A percentile compares a stretch with the other conserved stretches of the same genome.
These are phyloP conservation scores for Digitonthophagus gazella DNA, from an alignment of 2,888 invertebrate species.

Conservation along the genomic window DNA sequence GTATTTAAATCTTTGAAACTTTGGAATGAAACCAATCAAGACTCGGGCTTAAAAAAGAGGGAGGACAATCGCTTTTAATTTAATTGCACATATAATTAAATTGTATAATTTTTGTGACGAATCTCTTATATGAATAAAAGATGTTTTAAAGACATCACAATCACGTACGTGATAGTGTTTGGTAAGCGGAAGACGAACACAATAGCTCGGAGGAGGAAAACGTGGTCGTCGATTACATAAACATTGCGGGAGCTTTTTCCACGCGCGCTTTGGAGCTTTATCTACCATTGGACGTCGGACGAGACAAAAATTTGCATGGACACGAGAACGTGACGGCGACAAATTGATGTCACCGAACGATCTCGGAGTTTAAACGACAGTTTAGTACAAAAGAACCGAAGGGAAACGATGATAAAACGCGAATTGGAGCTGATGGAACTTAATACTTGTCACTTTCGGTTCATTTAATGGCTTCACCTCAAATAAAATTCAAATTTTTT, in stretches of 20 bases:
- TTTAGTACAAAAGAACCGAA: neutral
- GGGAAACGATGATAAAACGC: neutral
- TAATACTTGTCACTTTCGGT: neutral
- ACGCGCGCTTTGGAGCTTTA: neutral
- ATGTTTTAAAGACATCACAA: neutral
- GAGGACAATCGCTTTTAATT: neutral
- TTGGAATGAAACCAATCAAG: neutral
- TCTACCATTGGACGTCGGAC: neutral
- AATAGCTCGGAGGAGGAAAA: neutral
- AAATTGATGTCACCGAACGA: neutral
- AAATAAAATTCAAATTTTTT: neutral
- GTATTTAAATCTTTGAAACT: neutral
- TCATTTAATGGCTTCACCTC: neutral
- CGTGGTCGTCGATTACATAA: neutral
- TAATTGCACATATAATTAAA: neutral
- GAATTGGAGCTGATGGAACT: neutral
- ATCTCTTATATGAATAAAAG: neutral
- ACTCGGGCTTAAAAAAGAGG: neutral
- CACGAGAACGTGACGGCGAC: neutral
- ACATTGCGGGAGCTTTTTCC: neutral
- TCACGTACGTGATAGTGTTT: neutral
- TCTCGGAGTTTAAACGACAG: neutral
- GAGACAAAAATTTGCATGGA: neutral
- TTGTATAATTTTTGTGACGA: neutral
- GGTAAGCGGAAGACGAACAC: neutral